Evolutionary conservation across 2,797 vertebrate species (phyloP), one percentile per base, ranked within the genome.

Genomic region (Chaenodraco wilsoni): DNA sequence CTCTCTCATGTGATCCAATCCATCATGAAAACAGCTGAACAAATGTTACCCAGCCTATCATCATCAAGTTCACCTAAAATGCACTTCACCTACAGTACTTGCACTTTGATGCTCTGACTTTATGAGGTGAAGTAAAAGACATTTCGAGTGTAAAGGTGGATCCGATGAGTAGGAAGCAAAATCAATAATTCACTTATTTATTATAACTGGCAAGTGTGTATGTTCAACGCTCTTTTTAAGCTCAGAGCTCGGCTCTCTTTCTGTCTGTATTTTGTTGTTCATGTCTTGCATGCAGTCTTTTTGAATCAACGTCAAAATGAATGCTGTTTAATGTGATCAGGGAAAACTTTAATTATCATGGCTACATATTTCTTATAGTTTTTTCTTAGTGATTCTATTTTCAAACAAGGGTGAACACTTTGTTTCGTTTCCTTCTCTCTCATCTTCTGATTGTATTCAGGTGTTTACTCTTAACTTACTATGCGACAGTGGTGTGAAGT

Each of bases 21-120:
- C 46, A 56, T 83, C 78, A 60, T 74, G 23, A 67, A 78, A 84
- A 73, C 67, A 71, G 33, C 49, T 0, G 11, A 75, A 65, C 27
- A 78, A 78, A 76, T 66, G 23, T 59, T 55, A 65, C 21, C 37
- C 16, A 40, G 46, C 40, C 65, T 51, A 40, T 23, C 69, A 76
- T 27, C 8, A 19, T 37, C 23, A 14, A 70, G 51, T 59, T 65
- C 15, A 73, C 40, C 81, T 80, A 37, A 74, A 64, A 68, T 79
- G 52, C 52, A 52, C 16, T 41, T 37, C 72, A 58, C 46, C 48
- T 33, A 2, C 45, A 48, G 17, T 50, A 43, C 19, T 67, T 81
- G 68, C 58, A 69, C 51, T 69, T 50, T 64, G 54, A 48, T 58
- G 43, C 58, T 59, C 51, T 69, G 57, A 54, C 33, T 69, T 69